Percentiles rank a stretch among this genome's conserved stretches.
These are phyloP conservation scores for Chaetodon auriga DNA, from an alignment of 2,113 vertebrate genomes.

Conservation along the genomic window DNA sequence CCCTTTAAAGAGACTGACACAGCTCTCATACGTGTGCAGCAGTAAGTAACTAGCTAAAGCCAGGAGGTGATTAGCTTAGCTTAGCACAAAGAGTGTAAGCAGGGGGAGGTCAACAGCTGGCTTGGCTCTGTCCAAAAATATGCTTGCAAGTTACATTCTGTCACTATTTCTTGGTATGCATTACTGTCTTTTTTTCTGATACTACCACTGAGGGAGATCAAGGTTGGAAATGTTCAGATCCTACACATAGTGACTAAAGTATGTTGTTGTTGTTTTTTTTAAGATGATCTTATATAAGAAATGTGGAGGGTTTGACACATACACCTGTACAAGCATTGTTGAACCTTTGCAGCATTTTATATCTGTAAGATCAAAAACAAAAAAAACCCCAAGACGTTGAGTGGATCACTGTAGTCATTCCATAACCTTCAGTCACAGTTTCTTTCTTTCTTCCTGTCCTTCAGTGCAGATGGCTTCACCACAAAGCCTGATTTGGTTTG, in stretches of 20 bases:
- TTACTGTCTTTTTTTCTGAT: no score
- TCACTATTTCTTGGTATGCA: not conserved
- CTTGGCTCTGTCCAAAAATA: not conserved
- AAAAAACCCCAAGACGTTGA: not conserved
- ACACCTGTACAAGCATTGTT: not conserved
- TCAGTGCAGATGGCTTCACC: conserved; percentile 40
- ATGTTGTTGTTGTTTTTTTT: not conserved
- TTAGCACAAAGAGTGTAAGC: not conserved
- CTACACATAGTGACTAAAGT: not conserved
- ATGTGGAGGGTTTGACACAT: not conserved
- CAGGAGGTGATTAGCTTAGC: not conserved
- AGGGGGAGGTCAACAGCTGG: not conserved
- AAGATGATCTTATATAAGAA: not conserved
- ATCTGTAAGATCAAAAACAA: not conserved
- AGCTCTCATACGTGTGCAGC: not conserved
- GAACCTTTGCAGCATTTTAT: not conserved
- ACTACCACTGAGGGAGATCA: no score
- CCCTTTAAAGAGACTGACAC: not conserved
- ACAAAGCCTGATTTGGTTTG: conserved; percentile 51
- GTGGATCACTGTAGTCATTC: not conserved
- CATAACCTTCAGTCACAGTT: conserved; percentile 21
- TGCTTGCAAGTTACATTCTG: not conserved
- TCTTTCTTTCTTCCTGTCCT: conserved; percentile 11
- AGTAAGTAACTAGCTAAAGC: not conserved
- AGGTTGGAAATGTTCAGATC: not conserved